Evolutionary conservation across 2,113 vertebrate species (phyloP), one percentile per base, ranked within the genome.

Genomic region (Percopsis transmontana): DNA sequence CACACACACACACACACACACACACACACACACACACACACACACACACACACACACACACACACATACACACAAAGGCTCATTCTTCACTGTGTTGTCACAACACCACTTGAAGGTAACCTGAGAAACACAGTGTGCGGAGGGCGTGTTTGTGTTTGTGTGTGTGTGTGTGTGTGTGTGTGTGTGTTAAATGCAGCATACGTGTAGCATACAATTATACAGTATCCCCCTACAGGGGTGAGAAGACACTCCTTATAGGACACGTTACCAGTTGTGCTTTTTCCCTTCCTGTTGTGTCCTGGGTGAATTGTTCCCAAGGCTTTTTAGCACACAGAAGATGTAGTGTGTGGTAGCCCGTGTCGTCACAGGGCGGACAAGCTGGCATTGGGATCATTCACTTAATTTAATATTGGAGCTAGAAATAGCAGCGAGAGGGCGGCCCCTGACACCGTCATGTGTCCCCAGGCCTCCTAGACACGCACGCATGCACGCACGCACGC

Each of bases 31-130:
- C n/a, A n/a, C n/a, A n/a, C n/a, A n/a, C 70, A 12, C 18, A 47
- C 14, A 48, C 53, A 27, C 23, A 55, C 53, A 33, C 23, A 33
- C 23, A 15, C 53, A 27, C 23, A 27, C 55, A 47, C 59, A 13
- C 27, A 19, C 54, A 47, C 54, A 55, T 41, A 56, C 40, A 54
- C 66, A 63, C 68, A 62, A 58, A 76, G 65, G 66, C 78, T 74
- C 62, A 3, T 81, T 76, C 70, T 72, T 77, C 6, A 42, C 73
- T 45, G 38, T 62, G 68, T 80, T 77, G 63, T 87, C 77, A 72
- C 11, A 64, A 50, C 58, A 70, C 47, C 39, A 60, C 59, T 56
- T 27, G 27, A 62, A 24, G 48, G 68, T 67, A 69, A 60, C 48
- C 56, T 0, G 60, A 84, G 65, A 52, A 61, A 57, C 62, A 58